Evolutionary conservation across 2,113 vertebrate genomes (phyloP).

Genomic region (Microcebus griseorufus): DNA sequence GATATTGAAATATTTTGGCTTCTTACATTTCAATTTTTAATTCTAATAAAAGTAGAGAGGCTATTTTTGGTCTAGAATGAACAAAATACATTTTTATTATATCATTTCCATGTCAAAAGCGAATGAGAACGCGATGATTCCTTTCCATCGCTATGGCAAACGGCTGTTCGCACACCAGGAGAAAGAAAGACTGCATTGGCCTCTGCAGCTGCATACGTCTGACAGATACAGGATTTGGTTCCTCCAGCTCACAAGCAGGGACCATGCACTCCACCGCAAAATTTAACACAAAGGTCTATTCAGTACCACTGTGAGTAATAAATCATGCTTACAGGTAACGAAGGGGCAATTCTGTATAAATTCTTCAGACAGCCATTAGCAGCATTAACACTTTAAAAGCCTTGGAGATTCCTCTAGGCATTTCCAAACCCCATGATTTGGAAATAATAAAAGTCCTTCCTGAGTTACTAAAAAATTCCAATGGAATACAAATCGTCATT

Average conservation of each 20-base stretch:
- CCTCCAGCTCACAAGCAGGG: background rate
- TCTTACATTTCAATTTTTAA: background rate
- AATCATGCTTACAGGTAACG: background rate
- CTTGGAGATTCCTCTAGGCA: background rate
- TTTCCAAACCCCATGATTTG: background rate
- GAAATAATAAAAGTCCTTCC: background rate
- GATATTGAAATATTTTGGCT: background rate
- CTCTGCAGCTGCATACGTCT: background rate
- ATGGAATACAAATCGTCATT: background rate
- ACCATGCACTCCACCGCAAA: background rate
- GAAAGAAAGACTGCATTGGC: background rate
- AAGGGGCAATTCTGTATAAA: background rate
- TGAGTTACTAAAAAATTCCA: background rate
- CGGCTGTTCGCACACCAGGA: background rate
- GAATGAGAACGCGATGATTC: background rate
- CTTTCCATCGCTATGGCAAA: background rate
- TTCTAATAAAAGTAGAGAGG: constrained; percentile 23
- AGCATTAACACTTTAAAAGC: constrained; percentile 18
- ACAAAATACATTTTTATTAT: background rate
- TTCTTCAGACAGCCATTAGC: background rate
- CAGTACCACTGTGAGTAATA: background rate
- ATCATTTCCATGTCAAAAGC: background rate
- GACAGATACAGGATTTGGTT: background rate
- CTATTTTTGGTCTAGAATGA: constrained; percentile 29
- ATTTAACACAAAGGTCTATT: background rate